Evolutionary conservation across 2,113 vertebrate genomes (phyloP).

Genomic region (Nannospalax galili): DNA sequence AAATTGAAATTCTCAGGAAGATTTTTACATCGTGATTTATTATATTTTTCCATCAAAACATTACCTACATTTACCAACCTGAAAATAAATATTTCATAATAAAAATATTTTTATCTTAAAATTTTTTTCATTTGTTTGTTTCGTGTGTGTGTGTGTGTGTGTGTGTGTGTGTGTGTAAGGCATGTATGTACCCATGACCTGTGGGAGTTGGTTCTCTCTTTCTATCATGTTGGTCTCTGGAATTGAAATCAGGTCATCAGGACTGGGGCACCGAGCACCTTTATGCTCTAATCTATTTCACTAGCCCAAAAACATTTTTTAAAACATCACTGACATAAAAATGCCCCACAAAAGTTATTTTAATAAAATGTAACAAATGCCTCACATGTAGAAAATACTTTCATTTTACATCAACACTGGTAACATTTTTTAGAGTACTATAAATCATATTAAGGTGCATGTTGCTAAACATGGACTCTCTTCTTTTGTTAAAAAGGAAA

Average conservation of each 20-base stretch:
- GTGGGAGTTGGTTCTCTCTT: not conserved
- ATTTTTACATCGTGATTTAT: not conserved
- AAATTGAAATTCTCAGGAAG: not conserved
- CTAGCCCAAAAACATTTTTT: not conserved
- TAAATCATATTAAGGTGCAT: not conserved
- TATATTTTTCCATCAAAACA: not conserved
- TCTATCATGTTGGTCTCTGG: not conserved
- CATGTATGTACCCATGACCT: not conserved
- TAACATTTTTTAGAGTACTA: not conserved
- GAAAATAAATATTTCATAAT: not conserved
- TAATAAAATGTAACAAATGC: not conserved
- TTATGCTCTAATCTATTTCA: not conserved
- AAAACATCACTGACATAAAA: not conserved
- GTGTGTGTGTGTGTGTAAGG: not conserved
- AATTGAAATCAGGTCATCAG: not conserved
- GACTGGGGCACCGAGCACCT: not conserved
- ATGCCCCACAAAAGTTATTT: not conserved
- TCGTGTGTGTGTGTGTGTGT: not conserved
- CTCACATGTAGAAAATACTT: not conserved
- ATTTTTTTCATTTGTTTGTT: not conserved
- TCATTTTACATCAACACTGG: not conserved
- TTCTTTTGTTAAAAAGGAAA: constrained; percentile 14
- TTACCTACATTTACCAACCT: not conserved
- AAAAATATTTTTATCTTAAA: not conserved
- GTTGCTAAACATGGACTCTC: not conserved